Evolutionary conservation across 1,140 invertebrate species (phyloP).

Genomic region (Hermetia illucens): DNA sequence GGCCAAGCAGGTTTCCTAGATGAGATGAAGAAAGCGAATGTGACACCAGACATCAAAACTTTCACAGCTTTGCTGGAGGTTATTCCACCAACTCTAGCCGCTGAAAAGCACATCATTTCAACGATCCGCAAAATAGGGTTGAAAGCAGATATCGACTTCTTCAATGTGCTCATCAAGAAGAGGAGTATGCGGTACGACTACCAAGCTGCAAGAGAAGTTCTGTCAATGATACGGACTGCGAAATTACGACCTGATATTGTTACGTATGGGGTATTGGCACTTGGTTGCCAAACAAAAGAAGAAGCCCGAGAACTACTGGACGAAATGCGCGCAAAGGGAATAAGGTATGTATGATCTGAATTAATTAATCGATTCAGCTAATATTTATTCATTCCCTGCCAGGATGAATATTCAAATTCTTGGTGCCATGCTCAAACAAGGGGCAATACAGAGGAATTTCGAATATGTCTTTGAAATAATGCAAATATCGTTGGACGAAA

Average conservation of each 20-base stretch:
- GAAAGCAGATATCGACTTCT: slow-evolving; percentile 63
- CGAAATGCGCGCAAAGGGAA: slow-evolving; percentile 49
- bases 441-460: slow-evolving; percentile 41
- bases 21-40: slow-evolving; percentile 49
- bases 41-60: slow-evolving; percentile 63
- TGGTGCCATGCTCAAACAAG: slow-evolving; percentile 49
- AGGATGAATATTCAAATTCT: slow-evolving; percentile 57
- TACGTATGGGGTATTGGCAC: slow-evolving; percentile 73
- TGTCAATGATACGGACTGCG: slow-evolving; percentile 43
- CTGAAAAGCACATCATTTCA: slow-evolving; percentile 49
- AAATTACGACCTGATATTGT: slow-evolving; percentile 55
- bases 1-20: slow-evolving; percentile 57
- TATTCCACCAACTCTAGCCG: slow-evolving; percentile 44
- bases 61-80: slow-evolving; percentile 60
- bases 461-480: slow-evolving; percentile 51
- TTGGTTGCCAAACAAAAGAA: slow-evolving; percentile 48
- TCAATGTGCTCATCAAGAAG: slow-evolving; percentile 74
- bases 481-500: slow-evolving; percentile 41
- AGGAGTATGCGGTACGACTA: slow-evolving; percentile 50
- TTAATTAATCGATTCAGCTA: slow-evolving; percentile 4
- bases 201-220: slow-evolving; percentile 46
- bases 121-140: slow-evolving; percentile 42
- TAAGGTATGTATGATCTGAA: slow-evolving; percentile 33
- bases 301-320: slow-evolving; percentile 46
- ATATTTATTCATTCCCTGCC: slow-evolving; percentile 6